These are phyloP conservation scores for Amphipoea oculea DNA, from an alignment of 2,888 invertebrate genomes.

Conservation along the genomic window DNA sequence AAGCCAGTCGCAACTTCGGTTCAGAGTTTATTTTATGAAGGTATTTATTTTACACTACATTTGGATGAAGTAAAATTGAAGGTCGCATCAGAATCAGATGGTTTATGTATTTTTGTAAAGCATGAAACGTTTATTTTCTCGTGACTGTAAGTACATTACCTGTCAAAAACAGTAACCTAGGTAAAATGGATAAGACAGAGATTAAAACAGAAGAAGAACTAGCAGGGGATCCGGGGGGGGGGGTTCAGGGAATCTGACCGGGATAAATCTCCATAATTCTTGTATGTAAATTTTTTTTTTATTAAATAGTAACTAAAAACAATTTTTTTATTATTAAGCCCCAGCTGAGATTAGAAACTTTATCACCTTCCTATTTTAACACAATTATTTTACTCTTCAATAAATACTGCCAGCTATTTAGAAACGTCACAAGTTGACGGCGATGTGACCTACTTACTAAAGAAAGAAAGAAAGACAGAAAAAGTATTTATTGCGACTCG, in stretches of 20 bases:
- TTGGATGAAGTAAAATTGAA: background rate
- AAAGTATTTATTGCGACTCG: too few species aligned
- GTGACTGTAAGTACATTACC: too few species aligned
- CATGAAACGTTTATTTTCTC: too few species aligned
- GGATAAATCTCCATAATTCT: too few species aligned
- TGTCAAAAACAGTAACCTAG: too few species aligned
- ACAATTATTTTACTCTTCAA: background rate
- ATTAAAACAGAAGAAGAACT: too few species aligned
- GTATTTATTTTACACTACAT: background rate
- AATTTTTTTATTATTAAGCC: background rate
- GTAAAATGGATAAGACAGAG: too few species aligned
- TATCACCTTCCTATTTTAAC: background rate
- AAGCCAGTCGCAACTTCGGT: background rate
- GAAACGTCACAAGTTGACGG: background rate
- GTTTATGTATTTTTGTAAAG: background rate
- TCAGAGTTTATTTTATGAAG: conserved; percentile 19
- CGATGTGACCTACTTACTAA: background rate
- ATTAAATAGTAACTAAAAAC: background rate
- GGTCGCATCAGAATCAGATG: background rate
- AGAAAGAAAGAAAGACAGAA: too few species aligned
- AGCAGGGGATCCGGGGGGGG: too few species aligned
- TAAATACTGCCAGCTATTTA: background rate
- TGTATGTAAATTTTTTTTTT: background rate
- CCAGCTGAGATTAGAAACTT: background rate
- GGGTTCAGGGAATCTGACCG: too few species aligned